These are phyloP conservation scores for Heliconius melpomene DNA, from an alignment of 1,140 invertebrate genomes.

Conservation along the genomic window DNA sequence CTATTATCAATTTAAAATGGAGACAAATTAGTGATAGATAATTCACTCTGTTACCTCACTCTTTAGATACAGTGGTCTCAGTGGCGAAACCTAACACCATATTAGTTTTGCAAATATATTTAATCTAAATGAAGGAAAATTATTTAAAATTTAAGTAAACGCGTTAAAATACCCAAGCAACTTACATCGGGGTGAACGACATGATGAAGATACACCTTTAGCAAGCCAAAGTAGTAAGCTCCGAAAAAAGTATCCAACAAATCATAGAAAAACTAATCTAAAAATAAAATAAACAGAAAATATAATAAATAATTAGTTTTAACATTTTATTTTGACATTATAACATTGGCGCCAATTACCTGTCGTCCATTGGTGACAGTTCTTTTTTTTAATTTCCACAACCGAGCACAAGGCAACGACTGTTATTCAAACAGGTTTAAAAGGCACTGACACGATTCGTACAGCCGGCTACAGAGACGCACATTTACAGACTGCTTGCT, in stretches of 20 bases:
- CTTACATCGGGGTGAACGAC: slow-evolving; percentile 77
- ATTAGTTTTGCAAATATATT: neutral
- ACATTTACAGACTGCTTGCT: slow-evolving; percentile 43
- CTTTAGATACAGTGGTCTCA: no score
- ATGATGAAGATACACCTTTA: slow-evolving; percentile 44
- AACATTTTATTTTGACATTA: neutral
- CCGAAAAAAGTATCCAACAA: slow-evolving; percentile 29
- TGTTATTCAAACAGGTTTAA: slow-evolving; percentile 33
- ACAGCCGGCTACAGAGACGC: slow-evolving; percentile 58
- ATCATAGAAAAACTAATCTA: slow-evolving; percentile 55
- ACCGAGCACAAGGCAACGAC: slow-evolving; percentile 11
- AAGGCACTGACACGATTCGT: slow-evolving; percentile 35
- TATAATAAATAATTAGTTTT: slow-evolving; percentile 25
- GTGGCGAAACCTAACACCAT: no score
- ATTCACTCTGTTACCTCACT: no score
- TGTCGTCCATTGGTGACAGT: slow-evolving; percentile 34
- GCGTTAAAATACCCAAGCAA: slow-evolving; percentile 44
- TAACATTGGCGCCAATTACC: slow-evolving; percentile 32
- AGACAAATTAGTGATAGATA: no score
- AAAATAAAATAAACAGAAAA: slow-evolving; percentile 49
- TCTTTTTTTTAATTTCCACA: slow-evolving; percentile 28
- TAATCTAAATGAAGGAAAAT: neutral
- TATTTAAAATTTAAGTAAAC: neutral
- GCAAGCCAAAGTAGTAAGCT: slow-evolving; percentile 50
- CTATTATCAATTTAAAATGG: no score